Evolutionary conservation across 1,140 invertebrate genomes (phyloP).

Genomic region (Ostrea denselamellosa): DNA sequence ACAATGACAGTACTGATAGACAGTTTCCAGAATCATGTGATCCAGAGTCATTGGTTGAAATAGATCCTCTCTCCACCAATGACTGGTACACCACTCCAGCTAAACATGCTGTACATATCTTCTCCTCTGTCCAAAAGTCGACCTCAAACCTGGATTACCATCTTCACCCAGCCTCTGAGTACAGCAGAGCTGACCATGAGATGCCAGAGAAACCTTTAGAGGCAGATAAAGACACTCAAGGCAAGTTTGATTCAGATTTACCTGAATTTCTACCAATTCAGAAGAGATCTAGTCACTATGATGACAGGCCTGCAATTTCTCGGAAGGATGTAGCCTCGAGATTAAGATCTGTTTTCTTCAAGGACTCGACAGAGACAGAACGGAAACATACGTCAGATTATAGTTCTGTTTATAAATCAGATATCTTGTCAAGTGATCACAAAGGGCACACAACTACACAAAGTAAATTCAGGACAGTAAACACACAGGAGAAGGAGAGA

Average conservation of each 20-base stretch:
- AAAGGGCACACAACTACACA: slow-evolving; percentile 1
- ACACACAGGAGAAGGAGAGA: not conserved
- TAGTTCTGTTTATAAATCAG: not conserved
- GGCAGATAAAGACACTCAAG: slow-evolving; percentile 24
- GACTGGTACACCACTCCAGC: slow-evolving; percentile 65
- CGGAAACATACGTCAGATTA: not conserved
- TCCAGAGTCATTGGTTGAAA: not conserved
- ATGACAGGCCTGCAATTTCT: slow-evolving; percentile 40
- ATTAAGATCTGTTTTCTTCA: slow-evolving; percentile 55
- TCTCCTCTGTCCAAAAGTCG: slow-evolving; percentile 55
- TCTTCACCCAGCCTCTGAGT: not conserved
- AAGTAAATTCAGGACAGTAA: not conserved
- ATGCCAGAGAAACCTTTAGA: slow-evolving; percentile 10
- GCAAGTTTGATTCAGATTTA: slow-evolving; percentile 48
- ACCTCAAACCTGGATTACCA: slow-evolving; percentile 16
- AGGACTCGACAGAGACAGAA: slow-evolving; percentile 30
- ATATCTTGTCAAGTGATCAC: not conserved
- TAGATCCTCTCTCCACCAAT: slow-evolving; percentile 49
- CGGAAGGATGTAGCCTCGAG: slow-evolving; percentile 53
- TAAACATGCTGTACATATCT: slow-evolving; percentile 60
- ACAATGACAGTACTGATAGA: not conserved
- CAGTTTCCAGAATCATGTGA: not conserved
- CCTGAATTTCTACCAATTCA: slow-evolving; percentile 58
- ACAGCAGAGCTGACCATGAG: not conserved
- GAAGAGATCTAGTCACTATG: slow-evolving; percentile 42